These are phyloP conservation scores for Pagrus major DNA, from an alignment of 2,113 vertebrate species.

Conservation along the genomic window DNA sequence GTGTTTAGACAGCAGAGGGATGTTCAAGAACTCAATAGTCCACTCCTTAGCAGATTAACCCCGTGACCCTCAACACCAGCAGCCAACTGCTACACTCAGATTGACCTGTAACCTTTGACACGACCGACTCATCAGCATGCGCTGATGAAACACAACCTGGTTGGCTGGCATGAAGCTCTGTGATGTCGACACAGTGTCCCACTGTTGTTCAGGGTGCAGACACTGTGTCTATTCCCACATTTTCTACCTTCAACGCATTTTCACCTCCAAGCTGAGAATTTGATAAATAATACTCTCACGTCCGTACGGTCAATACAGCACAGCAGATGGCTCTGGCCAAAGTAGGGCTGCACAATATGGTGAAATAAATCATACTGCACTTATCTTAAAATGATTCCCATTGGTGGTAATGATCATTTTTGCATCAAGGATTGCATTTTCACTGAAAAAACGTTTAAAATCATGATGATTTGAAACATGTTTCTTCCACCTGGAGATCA, in stretches of 20 bases:
- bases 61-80: constrained; percentile 21
- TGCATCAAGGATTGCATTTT: too few relatives aligned
- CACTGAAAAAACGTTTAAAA: too few relatives aligned
- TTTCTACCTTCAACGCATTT: not conserved
- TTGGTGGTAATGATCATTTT: too few relatives aligned
- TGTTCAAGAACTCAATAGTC: not conserved
- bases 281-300: not conserved
- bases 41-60: constrained; percentile 24
- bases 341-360: too few relatives aligned
- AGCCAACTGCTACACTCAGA: constrained; percentile 21
- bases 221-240: not conserved
- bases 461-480: too few relatives aligned
- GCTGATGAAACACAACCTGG: constrained; percentile 5
- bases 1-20: not conserved
- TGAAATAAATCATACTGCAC: too few relatives aligned
- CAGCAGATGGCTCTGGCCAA: not conserved
- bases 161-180: not conserved
- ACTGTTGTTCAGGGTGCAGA: not conserved
- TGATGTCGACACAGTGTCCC: not conserved
- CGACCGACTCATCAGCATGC: constrained; percentile 8
- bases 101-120: constrained; percentile 40
- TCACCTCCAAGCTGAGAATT: not conserved
- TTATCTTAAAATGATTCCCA: too few relatives aligned
- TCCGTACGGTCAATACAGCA: not conserved
- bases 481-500: too few relatives aligned